Conservation (phyloP, 2,113 vertebrate species). For the Himantopus leucocephalus region DNA sequence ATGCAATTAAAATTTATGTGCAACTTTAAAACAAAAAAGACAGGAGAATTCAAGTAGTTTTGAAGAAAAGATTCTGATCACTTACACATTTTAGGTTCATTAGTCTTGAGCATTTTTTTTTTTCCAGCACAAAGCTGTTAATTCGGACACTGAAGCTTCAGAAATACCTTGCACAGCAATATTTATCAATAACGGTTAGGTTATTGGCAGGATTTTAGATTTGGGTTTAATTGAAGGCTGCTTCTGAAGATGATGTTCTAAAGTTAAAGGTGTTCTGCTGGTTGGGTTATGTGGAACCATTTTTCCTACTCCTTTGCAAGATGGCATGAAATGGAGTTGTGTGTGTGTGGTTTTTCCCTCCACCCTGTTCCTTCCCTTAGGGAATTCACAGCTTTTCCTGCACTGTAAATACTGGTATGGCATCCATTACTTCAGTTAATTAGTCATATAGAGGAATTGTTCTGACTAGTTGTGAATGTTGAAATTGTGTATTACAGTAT, state of each 20-base stretch:
- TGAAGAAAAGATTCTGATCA: background rate
- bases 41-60: background rate
- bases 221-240: background rate
- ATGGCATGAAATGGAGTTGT: conserved; percentile 25
- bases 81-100: background rate
- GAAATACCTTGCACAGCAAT: background rate
- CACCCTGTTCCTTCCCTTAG: conserved; percentile 54
- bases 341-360: conserved; percentile 11
- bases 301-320: background rate
- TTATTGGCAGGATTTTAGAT: background rate
- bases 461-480: conserved; percentile 56
- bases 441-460: conserved; percentile 66
- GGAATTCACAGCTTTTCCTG: conserved; percentile 50
- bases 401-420: conserved; percentile 15
- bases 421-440: conserved; percentile 57
- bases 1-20: background rate
- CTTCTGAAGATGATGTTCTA: background rate
- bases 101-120: background rate
- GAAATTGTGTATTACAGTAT: background rate
- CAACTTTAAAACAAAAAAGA: background rate
- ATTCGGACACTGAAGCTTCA: background rate
- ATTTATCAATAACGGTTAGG: background rate
- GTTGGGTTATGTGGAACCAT: background rate
- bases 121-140: background rate
- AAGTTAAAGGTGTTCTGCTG: background rate